Evolutionary conservation across 2,888 invertebrate genomes (phyloP).

Genomic region (Idaea straminata): DNA sequence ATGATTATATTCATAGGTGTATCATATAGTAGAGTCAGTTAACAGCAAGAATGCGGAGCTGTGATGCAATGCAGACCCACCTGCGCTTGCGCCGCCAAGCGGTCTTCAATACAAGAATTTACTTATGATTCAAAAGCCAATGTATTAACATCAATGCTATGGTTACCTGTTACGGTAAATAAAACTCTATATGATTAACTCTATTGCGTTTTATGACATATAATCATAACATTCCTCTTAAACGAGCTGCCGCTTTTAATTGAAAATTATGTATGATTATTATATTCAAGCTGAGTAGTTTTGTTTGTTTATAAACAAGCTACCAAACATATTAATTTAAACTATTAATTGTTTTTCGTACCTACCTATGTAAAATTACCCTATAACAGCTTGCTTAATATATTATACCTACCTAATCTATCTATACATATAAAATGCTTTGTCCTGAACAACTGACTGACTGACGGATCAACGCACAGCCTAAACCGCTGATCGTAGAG

Average conservation of each 20-base stretch:
- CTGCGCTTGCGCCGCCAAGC: constrained; percentile 64
- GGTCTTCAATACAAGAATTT: constrained; percentile 63
- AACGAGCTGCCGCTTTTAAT: not conserved
- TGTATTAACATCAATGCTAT: constrained; percentile 26
- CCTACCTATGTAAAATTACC: too few species aligned
- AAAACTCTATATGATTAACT: constrained; percentile 4
- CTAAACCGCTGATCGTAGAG: too few species aligned
- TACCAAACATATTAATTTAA: too few species aligned
- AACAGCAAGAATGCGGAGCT: constrained; percentile 49
- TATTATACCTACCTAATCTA: too few species aligned
- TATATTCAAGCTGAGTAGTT: too few species aligned
- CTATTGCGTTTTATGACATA: not conserved
- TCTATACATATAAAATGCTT: too few species aligned
- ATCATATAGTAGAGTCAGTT: constrained; percentile 19
- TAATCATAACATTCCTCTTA: not conserved
- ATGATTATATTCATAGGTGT: constrained; percentile 24
- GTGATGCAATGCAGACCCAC: constrained; percentile 59
- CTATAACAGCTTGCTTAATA: too few species aligned
- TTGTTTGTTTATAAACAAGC: too few species aligned
- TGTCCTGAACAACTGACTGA: too few species aligned
- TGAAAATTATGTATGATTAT: too few species aligned
- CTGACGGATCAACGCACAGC: too few species aligned
- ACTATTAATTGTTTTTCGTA: too few species aligned
- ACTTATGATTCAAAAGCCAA: constrained; percentile 39
- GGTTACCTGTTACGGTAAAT: constrained; percentile 19